These are phyloP conservation scores for Torymus texanus DNA, from an alignment of 2,888 invertebrate genomes.

Conservation along the genomic window DNA sequence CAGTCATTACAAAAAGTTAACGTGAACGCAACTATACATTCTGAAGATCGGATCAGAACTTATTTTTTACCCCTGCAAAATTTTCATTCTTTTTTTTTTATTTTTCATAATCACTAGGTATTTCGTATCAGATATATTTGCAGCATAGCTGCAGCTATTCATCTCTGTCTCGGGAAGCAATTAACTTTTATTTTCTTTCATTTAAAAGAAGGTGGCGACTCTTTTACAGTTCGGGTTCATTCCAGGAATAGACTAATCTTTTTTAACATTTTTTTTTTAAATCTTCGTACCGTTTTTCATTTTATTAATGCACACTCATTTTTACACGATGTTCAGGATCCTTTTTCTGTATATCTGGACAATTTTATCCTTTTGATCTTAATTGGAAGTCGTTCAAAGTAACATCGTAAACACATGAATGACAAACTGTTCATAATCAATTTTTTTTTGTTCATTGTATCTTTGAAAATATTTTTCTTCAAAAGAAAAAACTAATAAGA, in stretches of 20 bases:
- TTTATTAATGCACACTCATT: conserved; percentile 47
- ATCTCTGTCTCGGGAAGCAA: conserved; percentile 40
- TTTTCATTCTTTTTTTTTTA: background rate
- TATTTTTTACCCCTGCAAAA: conserved; percentile 3
- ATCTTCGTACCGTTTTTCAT: conserved; percentile 31
- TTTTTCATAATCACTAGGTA: conserved; percentile 15
- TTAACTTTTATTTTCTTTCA: conserved; percentile 44
- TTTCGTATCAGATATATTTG: conserved; percentile 34
- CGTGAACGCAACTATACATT: too few relatives aligned
- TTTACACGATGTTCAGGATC: conserved; percentile 44
- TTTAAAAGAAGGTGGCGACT: conserved; percentile 17
- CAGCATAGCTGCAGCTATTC: conserved; percentile 33
- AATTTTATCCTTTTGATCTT: conserved; percentile 54
- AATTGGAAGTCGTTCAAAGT: conserved; percentile 50
- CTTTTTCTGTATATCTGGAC: conserved; percentile 52
- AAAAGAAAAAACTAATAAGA: background rate
- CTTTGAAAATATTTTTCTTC: conserved; percentile 4
- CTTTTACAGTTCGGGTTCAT: conserved; percentile 28
- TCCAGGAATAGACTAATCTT: conserved; percentile 44
- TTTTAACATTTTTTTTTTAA: conserved; percentile 20
- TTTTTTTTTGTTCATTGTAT: conserved; percentile 43
- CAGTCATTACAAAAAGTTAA: too few relatives aligned
- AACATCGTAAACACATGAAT: conserved; percentile 45
- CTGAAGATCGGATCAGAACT: conserved; percentile 19
- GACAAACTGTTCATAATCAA: conserved; percentile 48